Evolutionary conservation across 1,140 invertebrate species (phyloP), one percentile per base, ranked within the genome.

Genomic region (Mesaphorura yosii): DNA sequence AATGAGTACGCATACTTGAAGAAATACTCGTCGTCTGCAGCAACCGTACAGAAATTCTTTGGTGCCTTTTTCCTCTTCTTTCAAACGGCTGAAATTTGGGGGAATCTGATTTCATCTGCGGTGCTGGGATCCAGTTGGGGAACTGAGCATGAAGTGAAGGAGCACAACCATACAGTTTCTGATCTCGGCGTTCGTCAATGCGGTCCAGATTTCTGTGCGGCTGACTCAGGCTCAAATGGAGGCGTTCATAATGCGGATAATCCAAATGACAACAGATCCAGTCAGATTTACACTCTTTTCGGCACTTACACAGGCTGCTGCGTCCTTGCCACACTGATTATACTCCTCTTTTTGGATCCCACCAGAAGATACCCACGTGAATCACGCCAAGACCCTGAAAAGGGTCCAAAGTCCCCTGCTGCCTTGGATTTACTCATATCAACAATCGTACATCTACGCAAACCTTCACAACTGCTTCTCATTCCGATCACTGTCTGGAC

Each of bases 61-160:
- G 93, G 92, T 22, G 86, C 94, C 75, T 97, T 97, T 79, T 97
- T 97, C 74, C 80, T 96, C 56, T 82, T 91, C 53, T 95, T 93
- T 81, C 93, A 97, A 66, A 86, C 86, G 0, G 86, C 91, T 49
- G 88, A 92, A 70, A 78, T 94, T 7, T 87, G 88, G 87, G 44
- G 92, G 65, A 96, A 95, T 73, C 76, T 95, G 37, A 87, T 96
- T 61, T 94, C 91, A n/a, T 95, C 89, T 47, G 38, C 74, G 83
- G 84, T 88, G 23, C 73, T 88, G 46, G 59, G 83, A 82, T 41
- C 82, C 76, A 3, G n/a, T 65, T 69, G 10, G 76, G 71, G 41
- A 62, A 63, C 45, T 71, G 67, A 29, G n/a, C 5, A 22, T 45
- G 40, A 23, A 26, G 29, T 60, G 25, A 69, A 10, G n/a, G 31